Conservation (phyloP, 2,888 invertebrate species). For the Tolmerus cingulatus region DNA sequence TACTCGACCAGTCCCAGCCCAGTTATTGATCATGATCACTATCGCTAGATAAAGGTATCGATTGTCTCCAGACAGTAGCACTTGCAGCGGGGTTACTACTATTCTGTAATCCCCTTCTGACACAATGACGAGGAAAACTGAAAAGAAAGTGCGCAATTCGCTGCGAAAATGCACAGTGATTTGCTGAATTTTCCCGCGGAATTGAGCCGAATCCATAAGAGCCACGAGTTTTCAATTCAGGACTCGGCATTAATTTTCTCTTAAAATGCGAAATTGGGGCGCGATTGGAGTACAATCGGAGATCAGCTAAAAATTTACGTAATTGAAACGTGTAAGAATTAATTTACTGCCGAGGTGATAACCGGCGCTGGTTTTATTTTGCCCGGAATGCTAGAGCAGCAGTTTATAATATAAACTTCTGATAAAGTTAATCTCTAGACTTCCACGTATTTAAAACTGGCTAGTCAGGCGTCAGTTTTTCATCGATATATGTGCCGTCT, state of each 20-base stretch:
- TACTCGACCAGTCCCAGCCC: neutral
- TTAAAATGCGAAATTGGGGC: neutral
- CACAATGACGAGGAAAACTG: neutral
- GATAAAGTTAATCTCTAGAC: conserved; percentile 19
- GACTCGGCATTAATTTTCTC: neutral
- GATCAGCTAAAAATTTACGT: conserved; percentile 15
- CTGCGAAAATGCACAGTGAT: neutral
- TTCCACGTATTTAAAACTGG: neutral
- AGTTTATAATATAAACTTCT: neutral
- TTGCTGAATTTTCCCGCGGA: neutral
- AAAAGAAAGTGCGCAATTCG: neutral
- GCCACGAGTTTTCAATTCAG: neutral
- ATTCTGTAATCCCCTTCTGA: neutral
- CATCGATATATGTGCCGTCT: neutral
- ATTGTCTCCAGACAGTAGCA: neutral
- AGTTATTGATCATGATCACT: neutral
- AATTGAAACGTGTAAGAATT: conserved; percentile 23
- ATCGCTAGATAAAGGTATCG: neutral
- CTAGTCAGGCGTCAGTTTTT: neutral
- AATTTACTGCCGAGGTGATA: conserved; percentile 11
- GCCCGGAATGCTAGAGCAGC: neutral
- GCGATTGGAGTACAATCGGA: neutral
- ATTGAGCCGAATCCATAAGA: neutral
- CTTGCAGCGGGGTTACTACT: neutral
- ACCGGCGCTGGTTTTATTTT: neutral